These are phyloP conservation scores for Rhineura floridana DNA, from an alignment of 2,113 vertebrate species.

Conservation along the genomic window DNA sequence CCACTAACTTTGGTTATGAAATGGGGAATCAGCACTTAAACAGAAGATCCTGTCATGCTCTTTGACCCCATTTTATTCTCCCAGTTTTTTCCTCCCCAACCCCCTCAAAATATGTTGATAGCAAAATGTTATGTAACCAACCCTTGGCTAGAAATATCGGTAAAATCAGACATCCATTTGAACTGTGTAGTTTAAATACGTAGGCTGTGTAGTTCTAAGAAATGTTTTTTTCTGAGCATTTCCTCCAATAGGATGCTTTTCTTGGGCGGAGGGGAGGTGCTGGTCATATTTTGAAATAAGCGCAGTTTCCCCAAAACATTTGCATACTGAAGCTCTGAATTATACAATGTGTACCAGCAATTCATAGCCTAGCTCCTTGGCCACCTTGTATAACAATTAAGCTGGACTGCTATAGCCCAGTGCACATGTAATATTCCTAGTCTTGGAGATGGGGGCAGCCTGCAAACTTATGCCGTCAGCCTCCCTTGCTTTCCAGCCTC, in stretches of 20 bases:
- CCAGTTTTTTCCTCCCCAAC: slow-evolving; percentile 68
- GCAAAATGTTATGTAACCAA: slow-evolving; percentile 82
- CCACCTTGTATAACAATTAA: no score
- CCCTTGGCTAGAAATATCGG: slow-evolving; percentile 94
- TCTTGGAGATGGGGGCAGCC: neutral
- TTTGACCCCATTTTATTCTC: slow-evolving; percentile 78
- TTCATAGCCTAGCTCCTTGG: neutral
- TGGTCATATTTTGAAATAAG: neutral
- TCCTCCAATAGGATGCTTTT: neutral
- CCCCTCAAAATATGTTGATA: slow-evolving; percentile 80
- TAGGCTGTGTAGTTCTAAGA: neutral
- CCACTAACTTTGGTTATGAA: slow-evolving; percentile 93
- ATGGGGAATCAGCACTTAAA: slow-evolving; percentile 90
- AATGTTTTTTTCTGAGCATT: accelerated
- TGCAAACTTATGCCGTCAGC: no score
- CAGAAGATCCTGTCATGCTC: slow-evolving; percentile 88
- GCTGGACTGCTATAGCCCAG: neutral
- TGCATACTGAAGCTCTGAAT: neutral
- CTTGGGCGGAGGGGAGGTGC: no score
- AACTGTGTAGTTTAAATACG: slow-evolving; percentile 49
- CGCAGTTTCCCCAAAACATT: no score
- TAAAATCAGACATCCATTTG: slow-evolving; percentile 98
- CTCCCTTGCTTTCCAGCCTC: neutral
- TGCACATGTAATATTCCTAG: neutral
- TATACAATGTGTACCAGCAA: neutral